Conservation (phyloP, 2,113 vertebrate genomes). For the Burhinus bistriatus region DNA sequence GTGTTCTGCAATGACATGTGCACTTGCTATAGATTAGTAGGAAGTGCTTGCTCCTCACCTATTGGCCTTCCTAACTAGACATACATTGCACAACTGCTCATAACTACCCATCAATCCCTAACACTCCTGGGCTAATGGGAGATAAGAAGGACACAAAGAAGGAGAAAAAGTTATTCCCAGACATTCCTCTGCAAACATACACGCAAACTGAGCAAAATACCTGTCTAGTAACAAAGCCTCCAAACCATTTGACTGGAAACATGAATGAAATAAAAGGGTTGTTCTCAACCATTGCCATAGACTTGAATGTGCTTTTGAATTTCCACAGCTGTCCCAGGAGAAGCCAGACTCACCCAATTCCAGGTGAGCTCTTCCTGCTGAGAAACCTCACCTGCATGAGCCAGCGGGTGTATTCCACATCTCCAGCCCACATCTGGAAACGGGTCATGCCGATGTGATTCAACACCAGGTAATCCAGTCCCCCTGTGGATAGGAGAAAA, state of each 20-base stretch:
- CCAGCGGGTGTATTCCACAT: slow-evolving; percentile 75
- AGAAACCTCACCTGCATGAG: slow-evolving; percentile 80
- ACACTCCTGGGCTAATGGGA: background rate
- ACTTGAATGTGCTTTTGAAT: background rate
- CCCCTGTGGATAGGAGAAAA: slow-evolving; percentile 54
- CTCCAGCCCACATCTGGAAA: slow-evolving; percentile 77
- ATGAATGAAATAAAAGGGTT: background rate
- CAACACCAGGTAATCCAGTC: slow-evolving; percentile 84
- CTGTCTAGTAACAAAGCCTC: background rate
- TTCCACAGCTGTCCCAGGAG: background rate
- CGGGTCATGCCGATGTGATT: slow-evolving; percentile 80
- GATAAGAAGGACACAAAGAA: background rate
- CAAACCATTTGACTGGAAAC: background rate
- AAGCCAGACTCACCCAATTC: background rate
- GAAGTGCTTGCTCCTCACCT: background rate
- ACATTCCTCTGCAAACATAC: background rate
- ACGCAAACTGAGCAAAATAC: background rate
- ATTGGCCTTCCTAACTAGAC: background rate
- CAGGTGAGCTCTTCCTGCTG: background rate
- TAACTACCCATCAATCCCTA: background rate
- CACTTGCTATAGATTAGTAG: background rate
- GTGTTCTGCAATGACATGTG: background rate
- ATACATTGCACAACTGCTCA: background rate
- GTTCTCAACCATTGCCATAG: background rate
- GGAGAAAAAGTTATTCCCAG: background rate